Conservation (phyloP, 2,797 vertebrate species). For the Pangasius mekongensis region DNA sequence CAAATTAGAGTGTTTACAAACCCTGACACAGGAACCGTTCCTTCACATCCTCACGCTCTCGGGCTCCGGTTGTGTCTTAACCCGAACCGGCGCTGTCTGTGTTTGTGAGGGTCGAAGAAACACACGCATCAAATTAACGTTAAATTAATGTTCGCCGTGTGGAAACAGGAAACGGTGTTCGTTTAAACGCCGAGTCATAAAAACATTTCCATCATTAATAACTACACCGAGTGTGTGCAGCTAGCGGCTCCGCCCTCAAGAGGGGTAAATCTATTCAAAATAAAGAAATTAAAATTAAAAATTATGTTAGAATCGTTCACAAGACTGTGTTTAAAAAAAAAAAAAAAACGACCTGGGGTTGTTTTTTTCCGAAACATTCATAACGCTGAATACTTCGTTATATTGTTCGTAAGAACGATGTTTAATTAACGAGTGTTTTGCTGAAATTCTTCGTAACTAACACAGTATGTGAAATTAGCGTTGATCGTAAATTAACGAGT, state of each 20-base stretch:
- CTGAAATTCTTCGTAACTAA: background rate
- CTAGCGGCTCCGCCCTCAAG: background rate
- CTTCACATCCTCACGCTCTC: background rate
- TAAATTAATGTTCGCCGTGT: background rate
- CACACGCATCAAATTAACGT: background rate
- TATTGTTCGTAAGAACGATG: background rate
- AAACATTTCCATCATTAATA: background rate
- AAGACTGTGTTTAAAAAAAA: background rate
- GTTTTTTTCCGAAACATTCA: background rate
- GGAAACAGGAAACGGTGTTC: background rate
- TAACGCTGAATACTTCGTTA: background rate
- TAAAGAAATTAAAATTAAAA: background rate
- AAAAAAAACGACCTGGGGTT: background rate
- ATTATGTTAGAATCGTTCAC: background rate
- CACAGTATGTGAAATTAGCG: background rate
- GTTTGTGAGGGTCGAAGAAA: too few species aligned
- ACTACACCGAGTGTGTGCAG: background rate
- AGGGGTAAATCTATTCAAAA: background rate
- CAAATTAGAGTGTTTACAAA: conserved; percentile 32
- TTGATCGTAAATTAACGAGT: background rate
- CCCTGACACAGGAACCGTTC: background rate
- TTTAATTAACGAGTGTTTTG: background rate
- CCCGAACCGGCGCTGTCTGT: background rate
- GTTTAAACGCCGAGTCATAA: background rate
- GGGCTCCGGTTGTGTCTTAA: background rate